A percentile compares a stretch with the other conserved stretches of the same genome.
phyloP scores from a whole-genome alignment of 2,888 invertebrate genomes.

The Drosophila anceps region DNA sequence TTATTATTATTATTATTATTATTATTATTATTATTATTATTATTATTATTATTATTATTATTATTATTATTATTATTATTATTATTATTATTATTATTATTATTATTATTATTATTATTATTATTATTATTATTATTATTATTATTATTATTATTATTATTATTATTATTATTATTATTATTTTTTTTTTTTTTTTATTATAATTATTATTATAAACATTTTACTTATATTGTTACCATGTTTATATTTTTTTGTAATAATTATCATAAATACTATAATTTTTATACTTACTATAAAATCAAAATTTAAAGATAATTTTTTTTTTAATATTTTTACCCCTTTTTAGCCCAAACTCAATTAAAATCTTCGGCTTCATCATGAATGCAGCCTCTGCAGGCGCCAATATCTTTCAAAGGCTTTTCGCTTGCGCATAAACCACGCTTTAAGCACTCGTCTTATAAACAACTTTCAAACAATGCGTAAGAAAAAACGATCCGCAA shows the following conservation, averaged over 20 bases:
- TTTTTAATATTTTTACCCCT: too few species aligned
- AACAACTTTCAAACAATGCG: conserved; percentile 49
- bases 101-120: background rate
- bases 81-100: background rate
- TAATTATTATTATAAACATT: background rate
- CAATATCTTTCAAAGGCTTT: conserved; percentile 20
- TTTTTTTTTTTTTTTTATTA: background rate
- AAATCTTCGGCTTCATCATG: background rate
- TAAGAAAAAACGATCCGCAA: conserved; percentile 18
- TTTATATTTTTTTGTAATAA: too few species aligned
- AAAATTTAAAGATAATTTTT: too few species aligned
- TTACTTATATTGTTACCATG: too few species aligned
- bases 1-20: too few species aligned
- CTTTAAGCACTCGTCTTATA: conserved; percentile 37
- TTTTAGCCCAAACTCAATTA: background rate
- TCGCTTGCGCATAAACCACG: conserved; percentile 20
- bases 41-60: too few species aligned
- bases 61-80: background rate
- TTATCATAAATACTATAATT: background rate
- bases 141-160: background rate
- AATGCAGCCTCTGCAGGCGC: background rate
- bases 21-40: too few species aligned
- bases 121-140: background rate
- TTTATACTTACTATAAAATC: background rate
- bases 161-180: background rate